These are phyloP conservation scores for Agrypnia vestita DNA, from an alignment of 1,140 invertebrate genomes.

Conservation along the genomic window DNA sequence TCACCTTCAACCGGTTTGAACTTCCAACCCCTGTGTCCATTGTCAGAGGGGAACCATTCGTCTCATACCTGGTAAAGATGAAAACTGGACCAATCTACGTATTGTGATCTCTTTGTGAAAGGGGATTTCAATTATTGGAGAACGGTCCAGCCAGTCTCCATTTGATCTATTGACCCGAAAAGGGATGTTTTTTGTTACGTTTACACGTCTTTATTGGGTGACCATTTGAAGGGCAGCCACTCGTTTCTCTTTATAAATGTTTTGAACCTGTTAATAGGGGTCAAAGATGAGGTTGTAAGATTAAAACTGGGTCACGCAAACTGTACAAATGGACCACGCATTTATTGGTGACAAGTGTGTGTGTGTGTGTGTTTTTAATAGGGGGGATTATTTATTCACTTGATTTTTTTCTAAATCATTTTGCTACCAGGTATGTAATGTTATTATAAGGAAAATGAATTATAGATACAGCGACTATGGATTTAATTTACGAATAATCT, in stretches of 20 bases:
- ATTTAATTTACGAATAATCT: no score
- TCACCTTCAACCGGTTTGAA: not conserved
- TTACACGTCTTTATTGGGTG: not conserved
- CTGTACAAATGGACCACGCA: conserved; percentile 30
- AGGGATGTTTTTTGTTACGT: no score
- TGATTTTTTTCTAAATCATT: not conserved
- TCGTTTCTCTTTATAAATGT: not conserved
- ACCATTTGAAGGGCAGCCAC: not conserved
- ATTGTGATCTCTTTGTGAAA: not conserved
- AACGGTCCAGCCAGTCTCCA: conserved; percentile 30
- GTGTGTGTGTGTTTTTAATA: not conserved
- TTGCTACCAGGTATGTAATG: no score
- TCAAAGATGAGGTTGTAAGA: conserved; percentile 17
- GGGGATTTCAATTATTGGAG: not conserved
- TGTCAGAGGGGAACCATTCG: not conserved
- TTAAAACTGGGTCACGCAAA: conserved; percentile 23
- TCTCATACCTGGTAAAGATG: conserved; percentile 7
- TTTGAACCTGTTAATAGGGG: conserved; percentile 9
- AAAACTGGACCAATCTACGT: conserved; percentile 12
- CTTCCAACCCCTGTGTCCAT: not conserved
- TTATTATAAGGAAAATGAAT: no score
- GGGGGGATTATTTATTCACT: not conserved
- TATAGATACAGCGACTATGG: no score
- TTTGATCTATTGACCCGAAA: conserved; percentile 4
- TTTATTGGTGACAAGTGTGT: not conserved